Evolutionary conservation across 2,797 vertebrate species (phyloP).

Genomic region (Eospalax fontanierii): DNA sequence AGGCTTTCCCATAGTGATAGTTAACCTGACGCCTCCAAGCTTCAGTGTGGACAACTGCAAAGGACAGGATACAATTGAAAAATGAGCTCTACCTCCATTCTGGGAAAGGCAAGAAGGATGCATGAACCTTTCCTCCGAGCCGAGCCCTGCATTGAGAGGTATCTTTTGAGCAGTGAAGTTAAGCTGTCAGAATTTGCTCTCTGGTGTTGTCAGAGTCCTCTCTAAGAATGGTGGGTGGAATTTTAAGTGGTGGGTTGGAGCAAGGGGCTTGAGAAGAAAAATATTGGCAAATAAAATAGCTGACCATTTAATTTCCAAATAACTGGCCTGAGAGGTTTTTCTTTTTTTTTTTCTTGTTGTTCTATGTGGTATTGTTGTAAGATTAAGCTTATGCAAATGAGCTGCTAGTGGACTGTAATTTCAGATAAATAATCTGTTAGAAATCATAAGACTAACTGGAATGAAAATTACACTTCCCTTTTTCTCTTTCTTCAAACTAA

Average conservation of each 20-base stretch:
- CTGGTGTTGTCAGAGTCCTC: background rate
- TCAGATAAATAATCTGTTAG: slow-evolving; percentile 39
- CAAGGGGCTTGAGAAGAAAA: background rate
- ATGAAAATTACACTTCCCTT: slow-evolving; percentile 44
- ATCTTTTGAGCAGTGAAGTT: background rate
- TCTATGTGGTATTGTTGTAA: background rate
- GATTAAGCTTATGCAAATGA: slow-evolving; percentile 58
- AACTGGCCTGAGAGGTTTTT: background rate
- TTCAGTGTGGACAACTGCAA: background rate
- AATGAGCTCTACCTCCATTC: background rate
- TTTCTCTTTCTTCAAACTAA: slow-evolving; percentile 42
- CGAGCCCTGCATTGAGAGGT: background rate
- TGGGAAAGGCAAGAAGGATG: background rate
- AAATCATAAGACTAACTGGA: slow-evolving; percentile 51
- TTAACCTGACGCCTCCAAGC: background rate
- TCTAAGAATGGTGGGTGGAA: background rate
- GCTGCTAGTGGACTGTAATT: slow-evolving; percentile 54
- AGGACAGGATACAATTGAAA: background rate
- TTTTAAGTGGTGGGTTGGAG: background rate
- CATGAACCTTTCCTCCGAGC: background rate
- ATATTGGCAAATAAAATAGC: background rate
- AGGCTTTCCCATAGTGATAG: background rate
- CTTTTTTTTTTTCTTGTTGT: background rate
- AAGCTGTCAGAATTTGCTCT: background rate
- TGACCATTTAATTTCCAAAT: slow-evolving; percentile 56